phyloP scores from a whole-genome alignment of 2,888 invertebrate genomes.

The Chironomus tentans region DNA sequence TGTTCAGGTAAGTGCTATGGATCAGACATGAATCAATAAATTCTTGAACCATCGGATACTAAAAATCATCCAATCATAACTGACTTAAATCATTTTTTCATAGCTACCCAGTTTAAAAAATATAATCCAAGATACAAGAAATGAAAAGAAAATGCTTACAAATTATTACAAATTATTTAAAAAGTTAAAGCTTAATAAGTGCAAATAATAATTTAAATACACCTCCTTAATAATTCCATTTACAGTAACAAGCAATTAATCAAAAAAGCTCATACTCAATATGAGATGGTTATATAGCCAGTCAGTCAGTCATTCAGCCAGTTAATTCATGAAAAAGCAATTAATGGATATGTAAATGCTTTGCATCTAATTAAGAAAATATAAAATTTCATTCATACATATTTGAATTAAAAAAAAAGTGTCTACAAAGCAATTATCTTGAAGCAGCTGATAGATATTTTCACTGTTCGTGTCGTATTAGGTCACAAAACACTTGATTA shows the following conservation, averaged over 20 bases:
- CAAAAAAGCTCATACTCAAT: background rate
- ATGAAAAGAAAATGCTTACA: too few species aligned
- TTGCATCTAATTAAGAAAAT: too few species aligned
- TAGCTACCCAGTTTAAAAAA: too few species aligned
- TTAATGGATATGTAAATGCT: background rate
- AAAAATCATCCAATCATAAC: too few species aligned
- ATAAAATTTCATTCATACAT: background rate
- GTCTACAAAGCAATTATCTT: background rate
- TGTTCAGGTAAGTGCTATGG: too few species aligned
- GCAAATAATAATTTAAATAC: background rate
- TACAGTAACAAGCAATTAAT: background rate
- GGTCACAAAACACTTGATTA: background rate
- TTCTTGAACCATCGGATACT: too few species aligned
- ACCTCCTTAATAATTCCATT: background rate
- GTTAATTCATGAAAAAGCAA: too few species aligned
- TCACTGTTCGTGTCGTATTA: background rate
- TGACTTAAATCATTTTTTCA: too few species aligned
- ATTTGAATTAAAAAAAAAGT: background rate
- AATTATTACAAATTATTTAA: background rate
- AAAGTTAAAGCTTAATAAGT: background rate
- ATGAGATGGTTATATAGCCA: too few species aligned
- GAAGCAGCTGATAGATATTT: background rate
- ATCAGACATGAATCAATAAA: too few species aligned
- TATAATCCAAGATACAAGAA: too few species aligned
- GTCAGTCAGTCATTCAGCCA: too few species aligned